Evolutionary conservation across 30 jellyfish, hydroid and myxozoan species (phyloP).

Genomic region (Chrysaora quinquecirrha): DNA sequence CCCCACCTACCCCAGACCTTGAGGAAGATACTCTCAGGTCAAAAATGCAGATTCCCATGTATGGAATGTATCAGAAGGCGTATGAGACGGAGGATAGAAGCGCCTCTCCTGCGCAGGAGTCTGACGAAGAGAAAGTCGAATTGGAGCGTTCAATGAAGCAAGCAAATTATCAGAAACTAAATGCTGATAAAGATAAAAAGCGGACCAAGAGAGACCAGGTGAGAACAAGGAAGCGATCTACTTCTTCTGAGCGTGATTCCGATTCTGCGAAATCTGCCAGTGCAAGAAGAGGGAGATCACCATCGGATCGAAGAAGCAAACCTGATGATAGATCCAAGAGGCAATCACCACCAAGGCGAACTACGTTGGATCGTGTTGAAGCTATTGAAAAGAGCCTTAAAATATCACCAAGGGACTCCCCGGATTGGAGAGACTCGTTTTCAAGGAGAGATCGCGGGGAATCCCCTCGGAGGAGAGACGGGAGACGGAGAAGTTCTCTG

Average conservation of each 20-base stretch:
- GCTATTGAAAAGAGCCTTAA: slow-evolving; percentile 34
- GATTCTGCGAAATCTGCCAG: slow-evolving; percentile 17
- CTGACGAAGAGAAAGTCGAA: slow-evolving; percentile 68
- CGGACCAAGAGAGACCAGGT: slow-evolving; percentile 37
- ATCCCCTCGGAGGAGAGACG: slow-evolving; percentile 30
- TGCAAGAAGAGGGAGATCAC: slow-evolving; percentile 28
- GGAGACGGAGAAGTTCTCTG: slow-evolving; percentile 38
- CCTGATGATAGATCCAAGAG: slow-evolving; percentile 29
- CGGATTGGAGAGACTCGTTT: slow-evolving; percentile 41
- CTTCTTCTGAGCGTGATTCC: slow-evolving; percentile 51
- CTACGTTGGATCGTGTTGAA: slow-evolving; percentile 39
- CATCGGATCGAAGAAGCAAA: slow-evolving; percentile 34
- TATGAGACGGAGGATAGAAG: slow-evolving; percentile 7
- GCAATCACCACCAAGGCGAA: slow-evolving; percentile 20
- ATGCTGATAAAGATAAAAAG: slow-evolving; percentile 10
- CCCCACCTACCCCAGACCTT: slow-evolving; percentile 89
- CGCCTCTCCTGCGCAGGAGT: slow-evolving; percentile 36
- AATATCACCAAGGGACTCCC: slow-evolving; percentile 66
- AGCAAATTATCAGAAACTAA: slow-evolving; percentile 45
- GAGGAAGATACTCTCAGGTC: slow-evolving; percentile 68
- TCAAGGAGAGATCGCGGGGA: slow-evolving; percentile 46
- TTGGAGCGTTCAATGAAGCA: slow-evolving; percentile 60
- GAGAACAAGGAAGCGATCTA: slow-evolving; percentile 15
- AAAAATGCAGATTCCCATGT: slow-evolving; percentile 38
- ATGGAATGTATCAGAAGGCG: slow-evolving; percentile 18